A percentile compares a stretch with the other conserved stretches of the same genome.
Evolutionary conservation across 2,888 invertebrate genomes (phyloP).

Genomic region (Spisula subtruncata): DNA sequence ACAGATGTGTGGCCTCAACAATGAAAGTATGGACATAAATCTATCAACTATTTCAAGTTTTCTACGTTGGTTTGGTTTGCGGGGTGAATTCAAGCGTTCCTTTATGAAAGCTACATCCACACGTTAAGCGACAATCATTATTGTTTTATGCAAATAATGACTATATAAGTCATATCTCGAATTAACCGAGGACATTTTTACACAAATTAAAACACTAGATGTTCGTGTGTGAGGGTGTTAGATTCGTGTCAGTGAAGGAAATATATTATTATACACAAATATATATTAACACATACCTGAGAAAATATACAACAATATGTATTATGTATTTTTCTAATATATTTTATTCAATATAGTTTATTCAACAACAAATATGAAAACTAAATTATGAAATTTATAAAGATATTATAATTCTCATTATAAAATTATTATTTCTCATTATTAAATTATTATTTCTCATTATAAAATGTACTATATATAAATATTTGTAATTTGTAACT

Average conservation of each 20-base stretch:
- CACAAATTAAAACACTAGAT: not conserved
- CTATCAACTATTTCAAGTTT: conserved; percentile 54
- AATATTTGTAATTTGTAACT: too few relatives aligned
- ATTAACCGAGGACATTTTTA: not conserved
- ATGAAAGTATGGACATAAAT: conserved; percentile 45
- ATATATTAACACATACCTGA: not conserved
- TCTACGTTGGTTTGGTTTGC: conserved; percentile 34
- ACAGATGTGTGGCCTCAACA: conserved; percentile 56
- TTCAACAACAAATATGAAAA: too few relatives aligned
- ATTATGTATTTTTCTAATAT: not conserved
- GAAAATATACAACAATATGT: too few relatives aligned
- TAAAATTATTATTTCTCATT: too few relatives aligned
- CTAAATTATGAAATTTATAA: too few relatives aligned
- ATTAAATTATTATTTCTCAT: too few relatives aligned
- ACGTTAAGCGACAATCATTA: not conserved
- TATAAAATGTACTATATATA: too few relatives aligned
- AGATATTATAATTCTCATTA: too few relatives aligned
- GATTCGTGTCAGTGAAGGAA: not conserved
- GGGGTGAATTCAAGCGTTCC: conserved; percentile 29
- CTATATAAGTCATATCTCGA: not conserved
- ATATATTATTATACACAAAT: not conserved
- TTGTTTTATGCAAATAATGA: conserved; percentile 2
- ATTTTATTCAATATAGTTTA: not conserved
- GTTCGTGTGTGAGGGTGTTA: not conserved
- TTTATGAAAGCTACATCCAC: not conserved